These are phyloP conservation scores for Zhengitettix transpicula DNA, from an alignment of 2,888 invertebrate genomes.

Conservation along the genomic window DNA sequence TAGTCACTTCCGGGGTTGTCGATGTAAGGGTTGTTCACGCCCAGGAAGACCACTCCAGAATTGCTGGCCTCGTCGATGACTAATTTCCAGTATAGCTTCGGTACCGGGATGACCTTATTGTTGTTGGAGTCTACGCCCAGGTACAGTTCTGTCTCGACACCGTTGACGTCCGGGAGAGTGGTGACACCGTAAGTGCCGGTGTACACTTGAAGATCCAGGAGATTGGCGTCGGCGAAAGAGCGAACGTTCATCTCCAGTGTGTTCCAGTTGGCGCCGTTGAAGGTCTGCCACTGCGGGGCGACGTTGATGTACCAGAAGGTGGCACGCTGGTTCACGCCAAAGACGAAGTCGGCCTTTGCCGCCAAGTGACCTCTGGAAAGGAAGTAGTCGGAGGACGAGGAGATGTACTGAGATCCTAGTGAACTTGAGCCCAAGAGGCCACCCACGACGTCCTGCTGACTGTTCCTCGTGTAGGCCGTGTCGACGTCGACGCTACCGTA, in stretches of 20 bases:
- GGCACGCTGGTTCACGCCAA: slow-evolving; percentile 36
- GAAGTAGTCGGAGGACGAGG: slow-evolving; percentile 15
- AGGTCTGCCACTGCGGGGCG: slow-evolving; percentile 48
- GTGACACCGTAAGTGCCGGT: slow-evolving; percentile 42
- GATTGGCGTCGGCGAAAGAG: slow-evolving; percentile 22
- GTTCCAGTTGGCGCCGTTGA: slow-evolving; percentile 42
- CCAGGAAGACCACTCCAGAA: slow-evolving; percentile 38
- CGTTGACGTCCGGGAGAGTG: slow-evolving; percentile 29
- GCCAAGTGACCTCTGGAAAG: slow-evolving; percentile 43
- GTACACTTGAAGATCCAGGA: slow-evolving; percentile 22
- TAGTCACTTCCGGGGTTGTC: slow-evolving; percentile 3
- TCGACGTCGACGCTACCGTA: background rate
- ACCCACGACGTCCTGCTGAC: background rate
- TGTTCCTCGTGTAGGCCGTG: background rate
- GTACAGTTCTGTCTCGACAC: slow-evolving; percentile 16
- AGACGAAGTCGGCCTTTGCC: slow-evolving; percentile 45
- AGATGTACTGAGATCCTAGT: background rate
- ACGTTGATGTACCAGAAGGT: slow-evolving; percentile 47
- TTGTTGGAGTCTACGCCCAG: slow-evolving; percentile 19
- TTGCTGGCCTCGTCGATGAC: slow-evolving; percentile 32
- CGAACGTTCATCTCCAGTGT: slow-evolving; percentile 31
- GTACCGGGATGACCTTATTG: slow-evolving; percentile 15
- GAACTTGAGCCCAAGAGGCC: background rate
- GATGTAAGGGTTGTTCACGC: slow-evolving; percentile 42
- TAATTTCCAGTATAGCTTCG: slow-evolving; percentile 15